Conservation (phyloP, 1,140 invertebrate genomes). For the Trichonephila clavipes region DNA sequence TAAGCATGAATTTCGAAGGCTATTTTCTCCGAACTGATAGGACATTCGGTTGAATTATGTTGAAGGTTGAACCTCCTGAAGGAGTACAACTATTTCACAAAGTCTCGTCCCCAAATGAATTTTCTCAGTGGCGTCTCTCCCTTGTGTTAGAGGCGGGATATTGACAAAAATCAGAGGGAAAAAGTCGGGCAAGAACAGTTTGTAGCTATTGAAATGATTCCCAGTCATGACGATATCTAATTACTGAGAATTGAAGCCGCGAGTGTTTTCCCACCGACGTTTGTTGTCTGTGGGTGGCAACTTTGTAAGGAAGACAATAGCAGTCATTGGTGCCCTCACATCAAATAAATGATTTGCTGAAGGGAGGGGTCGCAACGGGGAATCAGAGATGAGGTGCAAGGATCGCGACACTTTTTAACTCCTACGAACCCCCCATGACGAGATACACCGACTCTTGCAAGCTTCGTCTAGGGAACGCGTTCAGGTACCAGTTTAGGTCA, state of each 20-base stretch:
- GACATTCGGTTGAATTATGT: no score
- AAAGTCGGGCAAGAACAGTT: no score
- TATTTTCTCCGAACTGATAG: no score
- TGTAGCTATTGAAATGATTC: neutral
- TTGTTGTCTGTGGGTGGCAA: slow-evolving; percentile 41
- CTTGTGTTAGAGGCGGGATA: no score
- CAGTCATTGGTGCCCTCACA: slow-evolving; percentile 2
- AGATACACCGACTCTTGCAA: slow-evolving; percentile 20
- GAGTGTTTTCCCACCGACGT: neutral
- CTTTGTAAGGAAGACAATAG: slow-evolving; percentile 33
- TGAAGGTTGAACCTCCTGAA: no score
- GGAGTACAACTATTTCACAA: no score
- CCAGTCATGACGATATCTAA: neutral
- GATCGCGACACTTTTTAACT: slow-evolving; percentile 29
- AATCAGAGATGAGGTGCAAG: neutral
- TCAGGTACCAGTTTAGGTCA: neutral
- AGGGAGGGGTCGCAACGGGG: slow-evolving; percentile 24
- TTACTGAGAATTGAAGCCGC: neutral
- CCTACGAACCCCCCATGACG: slow-evolving; percentile 26
- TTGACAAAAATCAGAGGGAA: no score
- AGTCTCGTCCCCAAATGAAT: no score
- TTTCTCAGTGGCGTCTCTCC: no score
- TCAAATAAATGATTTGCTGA: slow-evolving; percentile 47
- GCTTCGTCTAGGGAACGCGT: neutral
- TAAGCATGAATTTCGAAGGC: no score